These are phyloP conservation scores for Nasonia longicornis DNA, from an alignment of 1,140 invertebrate species.

Conservation along the genomic window DNA sequence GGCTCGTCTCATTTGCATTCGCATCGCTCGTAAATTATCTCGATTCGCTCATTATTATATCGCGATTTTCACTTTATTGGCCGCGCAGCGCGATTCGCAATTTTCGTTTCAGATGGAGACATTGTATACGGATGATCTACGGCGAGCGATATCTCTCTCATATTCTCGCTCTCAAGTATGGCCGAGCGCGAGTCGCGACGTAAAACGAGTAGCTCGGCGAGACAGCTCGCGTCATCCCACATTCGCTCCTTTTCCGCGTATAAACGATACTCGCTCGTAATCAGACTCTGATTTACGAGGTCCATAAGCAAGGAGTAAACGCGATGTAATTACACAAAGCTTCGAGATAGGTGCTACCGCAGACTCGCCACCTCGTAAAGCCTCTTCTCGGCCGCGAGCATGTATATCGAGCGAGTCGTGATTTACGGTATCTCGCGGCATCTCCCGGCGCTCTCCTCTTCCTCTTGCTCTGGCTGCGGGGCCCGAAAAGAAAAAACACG, in stretches of 20 bases:
- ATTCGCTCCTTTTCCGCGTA: not conserved
- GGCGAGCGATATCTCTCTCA: too few relatives aligned
- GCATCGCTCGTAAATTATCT: too few relatives aligned
- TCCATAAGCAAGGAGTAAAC: constrained; percentile 21
- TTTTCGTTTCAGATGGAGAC: too few relatives aligned
- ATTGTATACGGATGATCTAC: too few relatives aligned
- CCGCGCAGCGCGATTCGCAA: too few relatives aligned
- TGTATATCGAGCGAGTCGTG: constrained; percentile 17
- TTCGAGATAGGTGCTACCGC: constrained; percentile 34
- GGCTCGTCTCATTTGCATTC: too few relatives aligned
- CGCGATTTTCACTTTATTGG: too few relatives aligned
- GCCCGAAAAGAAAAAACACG: not conserved
- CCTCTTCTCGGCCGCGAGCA: not conserved
- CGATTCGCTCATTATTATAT: too few relatives aligned
- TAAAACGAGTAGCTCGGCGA: not conserved
- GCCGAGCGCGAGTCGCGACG: too few relatives aligned
- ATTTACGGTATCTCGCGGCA: constrained; percentile 51
- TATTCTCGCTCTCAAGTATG: too few relatives aligned
- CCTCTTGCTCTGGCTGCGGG: not conserved
- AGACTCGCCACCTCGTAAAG: constrained; percentile 46
- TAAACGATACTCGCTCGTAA: not conserved
- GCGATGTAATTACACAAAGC: constrained; percentile 31
- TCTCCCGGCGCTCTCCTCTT: constrained; percentile 21
- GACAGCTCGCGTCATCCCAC: not conserved
- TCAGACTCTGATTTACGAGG: constrained; percentile 21